A percentile compares a stretch with the other conserved stretches of the same genome.
Evolutionary conservation across 2,113 vertebrate genomes (phyloP).

Genomic region (Clarias batrachus): DNA sequence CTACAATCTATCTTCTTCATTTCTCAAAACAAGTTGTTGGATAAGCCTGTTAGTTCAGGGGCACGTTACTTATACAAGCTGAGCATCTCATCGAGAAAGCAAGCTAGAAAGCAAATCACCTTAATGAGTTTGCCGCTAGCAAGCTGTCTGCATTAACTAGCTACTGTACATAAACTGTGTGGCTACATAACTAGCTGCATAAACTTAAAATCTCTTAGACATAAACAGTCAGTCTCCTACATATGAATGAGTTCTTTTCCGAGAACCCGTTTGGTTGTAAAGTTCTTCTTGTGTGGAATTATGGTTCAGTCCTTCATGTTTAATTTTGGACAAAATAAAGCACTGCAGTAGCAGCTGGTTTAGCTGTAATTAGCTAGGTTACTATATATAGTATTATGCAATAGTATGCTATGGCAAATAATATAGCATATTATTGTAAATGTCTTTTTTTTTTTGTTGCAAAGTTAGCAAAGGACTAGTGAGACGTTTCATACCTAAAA

Average conservation of each 20-base stretch:
- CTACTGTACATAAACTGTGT: background rate
- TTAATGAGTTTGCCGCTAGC: background rate
- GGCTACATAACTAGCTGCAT: background rate
- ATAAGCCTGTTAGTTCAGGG: background rate
- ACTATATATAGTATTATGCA: background rate
- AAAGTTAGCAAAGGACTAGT: conserved; percentile 13
- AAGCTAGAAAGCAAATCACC: background rate
- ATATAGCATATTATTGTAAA: background rate
- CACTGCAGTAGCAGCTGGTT: no score
- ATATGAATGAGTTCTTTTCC: no score
- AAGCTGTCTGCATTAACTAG: background rate
- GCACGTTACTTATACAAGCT: background rate
- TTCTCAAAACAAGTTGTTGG: background rate
- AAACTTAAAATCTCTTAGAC: no score
- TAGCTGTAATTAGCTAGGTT: no score
- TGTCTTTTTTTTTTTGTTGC: background rate
- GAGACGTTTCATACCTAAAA: background rate
- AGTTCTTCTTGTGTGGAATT: background rate
- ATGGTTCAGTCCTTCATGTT: background rate
- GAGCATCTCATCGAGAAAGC: background rate
- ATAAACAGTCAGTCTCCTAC: no score
- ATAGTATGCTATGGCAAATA: background rate
- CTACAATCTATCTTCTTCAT: background rate
- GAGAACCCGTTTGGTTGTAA: background rate
- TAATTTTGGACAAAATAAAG: background rate